Conservation (phyloP, 1,140 invertebrate species). For the Acromyrmex charruanus region DNA sequence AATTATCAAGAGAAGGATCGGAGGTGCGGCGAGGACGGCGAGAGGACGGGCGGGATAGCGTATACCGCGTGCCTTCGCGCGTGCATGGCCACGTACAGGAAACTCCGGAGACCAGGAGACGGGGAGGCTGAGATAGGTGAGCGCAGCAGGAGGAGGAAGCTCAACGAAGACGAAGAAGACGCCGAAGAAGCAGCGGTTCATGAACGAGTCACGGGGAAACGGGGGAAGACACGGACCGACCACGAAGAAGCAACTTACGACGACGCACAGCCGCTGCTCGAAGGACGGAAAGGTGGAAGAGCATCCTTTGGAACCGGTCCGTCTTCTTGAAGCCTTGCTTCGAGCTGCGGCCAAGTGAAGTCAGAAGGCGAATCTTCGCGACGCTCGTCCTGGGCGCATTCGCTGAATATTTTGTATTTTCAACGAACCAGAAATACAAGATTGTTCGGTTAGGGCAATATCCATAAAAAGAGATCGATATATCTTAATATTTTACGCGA, state of each 20-base stretch:
- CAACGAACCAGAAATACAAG: neutral
- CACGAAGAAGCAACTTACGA: slow-evolving; percentile 63
- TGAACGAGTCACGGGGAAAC: slow-evolving; percentile 24
- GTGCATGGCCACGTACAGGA: slow-evolving; percentile 43
- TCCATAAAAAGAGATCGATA: neutral
- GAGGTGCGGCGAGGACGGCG: slow-evolving; percentile 14
- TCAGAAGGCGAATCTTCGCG: slow-evolving; percentile 71
- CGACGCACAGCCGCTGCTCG: slow-evolving; percentile 59
- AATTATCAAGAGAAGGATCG: slow-evolving; percentile 69
- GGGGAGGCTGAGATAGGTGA: slow-evolving; percentile 43
- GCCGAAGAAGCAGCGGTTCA: slow-evolving; percentile 48
- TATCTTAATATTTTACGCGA: slow-evolving; percentile 1
- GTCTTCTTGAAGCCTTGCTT: slow-evolving; percentile 73
- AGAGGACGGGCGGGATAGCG: neutral
- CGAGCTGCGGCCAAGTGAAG: slow-evolving; percentile 68
- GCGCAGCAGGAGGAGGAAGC: slow-evolving; percentile 11
- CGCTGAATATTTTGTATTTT: neutral
- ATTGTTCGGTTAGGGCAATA: neutral
- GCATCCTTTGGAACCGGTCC: slow-evolving; percentile 86
- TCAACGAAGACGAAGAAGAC: slow-evolving; percentile 52
- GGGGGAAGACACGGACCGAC: slow-evolving; percentile 25
- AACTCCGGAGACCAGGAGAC: slow-evolving; percentile 43
- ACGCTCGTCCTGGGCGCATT: slow-evolving; percentile 47
- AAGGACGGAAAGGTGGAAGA: slow-evolving; percentile 78
- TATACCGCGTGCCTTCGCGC: slow-evolving; percentile 49